Base-by-base conservation (phyloP, 2,113 vertebrate genomes). In the Penelope pileata region DNA sequence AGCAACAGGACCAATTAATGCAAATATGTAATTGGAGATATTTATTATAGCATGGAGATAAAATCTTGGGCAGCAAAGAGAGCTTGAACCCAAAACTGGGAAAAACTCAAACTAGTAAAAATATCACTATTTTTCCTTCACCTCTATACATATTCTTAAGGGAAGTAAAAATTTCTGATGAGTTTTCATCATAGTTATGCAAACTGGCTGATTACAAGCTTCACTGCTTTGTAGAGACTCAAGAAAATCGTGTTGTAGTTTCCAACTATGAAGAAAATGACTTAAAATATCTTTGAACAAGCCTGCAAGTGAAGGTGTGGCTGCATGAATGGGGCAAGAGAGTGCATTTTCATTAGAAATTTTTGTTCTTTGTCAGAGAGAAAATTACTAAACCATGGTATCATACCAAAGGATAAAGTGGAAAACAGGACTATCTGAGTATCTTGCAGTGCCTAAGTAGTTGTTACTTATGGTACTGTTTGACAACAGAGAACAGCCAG, bases 401-500 rank as follows among this genome's bases (percentile, higher is more conserved):
- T 69, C 64, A 60, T 17, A 64, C 45, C 3, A 3, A 34, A 76
- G 23, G 23, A 38, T 67, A 40, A 78, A 8, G 17, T 53, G 30
- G 11, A 90, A 69, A 19, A 48, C 7, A 53, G 56, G 10, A 16
- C 29, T 54, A 29, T 40, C 11, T 43, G 11, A 11, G 29, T n/a
- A 69, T 88, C 36, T 66, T 62, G 47, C 10, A 54, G 47, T 26
- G 40, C 66, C 21, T 74, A 38, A 70, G 63, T 27, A 79, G 27
- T 45, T 43, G 38, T 92, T 95, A 70, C 21, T 88, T 90, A 47
- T 58, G 66, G 32, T 67, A 63, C 9, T 77, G 3, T 95, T 95
- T 97, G 30, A 43, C 70, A 19, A 72, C 43, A 60, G 72, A 91
- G 87, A 95, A 58, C 62, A 89, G 69, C 38, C 26, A 93, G 36